Base-by-base conservation (phyloP, 1,140 invertebrate genomes). In the Varroa destructor region DNA sequence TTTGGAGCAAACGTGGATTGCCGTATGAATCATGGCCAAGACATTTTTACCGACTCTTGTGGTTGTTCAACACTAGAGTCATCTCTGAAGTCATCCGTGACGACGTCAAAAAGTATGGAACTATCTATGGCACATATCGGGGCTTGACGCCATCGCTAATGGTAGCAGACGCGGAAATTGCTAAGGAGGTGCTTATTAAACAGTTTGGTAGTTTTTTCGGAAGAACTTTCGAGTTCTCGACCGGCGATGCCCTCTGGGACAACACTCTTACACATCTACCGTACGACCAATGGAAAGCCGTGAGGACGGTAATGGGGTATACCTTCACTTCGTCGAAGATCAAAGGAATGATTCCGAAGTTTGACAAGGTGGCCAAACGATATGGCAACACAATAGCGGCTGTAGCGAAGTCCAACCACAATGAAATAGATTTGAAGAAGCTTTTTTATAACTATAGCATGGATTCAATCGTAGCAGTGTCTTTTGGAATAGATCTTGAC, bases 41-140 rank as follows among this genome's bases (percentile, higher is more conserved):
- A 14, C 42, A 58, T 58, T 40, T 58, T 3, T 40, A 58, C 57
- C 36, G 57, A 37, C 42, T 37, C 57, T 58, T 58, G 25, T 6
- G 36, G 36, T 40, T 25, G 4, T 58, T 37, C 57, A 58, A 58
- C 25, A 3, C 6, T 25, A 42, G 42, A 58, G 57, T 37, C 42
- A 42, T 58, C 4, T 58, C 36, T 40, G 42, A 3, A 42, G 14
- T 58, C 42, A 25, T 58, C 3, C 25, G 42, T 5, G 57, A 58
- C 6, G 36, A 58, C 57, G 42, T 37, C 57, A 58, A 14, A 42
- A 58, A 58, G 14, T 58, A 58, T 40, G 57, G 57, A 58, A 25
- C 42, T 14, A 42, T 58, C 42, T 58, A 58, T 40, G 57, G 57
- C 3, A 58, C 57, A 3, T 58, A 58, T 58, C 57, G 42, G 42